Base-by-base conservation (phyloP, 2,113 vertebrate genomes). In the Scopus umbretta region DNA sequence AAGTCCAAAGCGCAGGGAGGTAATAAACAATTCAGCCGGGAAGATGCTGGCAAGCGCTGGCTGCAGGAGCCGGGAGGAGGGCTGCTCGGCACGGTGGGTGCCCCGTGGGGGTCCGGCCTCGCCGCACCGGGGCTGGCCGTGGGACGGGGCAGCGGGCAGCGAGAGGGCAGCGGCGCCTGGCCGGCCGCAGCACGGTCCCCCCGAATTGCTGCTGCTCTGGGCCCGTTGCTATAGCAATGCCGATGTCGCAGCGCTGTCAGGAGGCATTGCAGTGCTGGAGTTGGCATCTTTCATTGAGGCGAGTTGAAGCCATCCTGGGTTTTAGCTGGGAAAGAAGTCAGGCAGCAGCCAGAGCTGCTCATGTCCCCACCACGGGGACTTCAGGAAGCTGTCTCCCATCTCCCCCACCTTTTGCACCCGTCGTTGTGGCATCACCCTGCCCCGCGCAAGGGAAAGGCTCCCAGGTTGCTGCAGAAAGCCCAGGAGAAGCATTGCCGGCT, bases 341-440 rank as follows among this genome's bases (percentile, higher is more conserved):
- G 8, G 52, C 36, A 67, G 32, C 7, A 1, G 71, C n/a, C 59
- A 53, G 52, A 45, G 19, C 23, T 21, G 40, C 58, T 72, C 52
- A 6, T 52, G 76, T 58, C 38, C 47, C 40, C n/a, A 13, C 32
- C 0, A 0, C 0, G 0, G 45, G 30, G 32, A 13, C 9, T 63
- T 29, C 11, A 11, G 76, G 50, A 90, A 53, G 34, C 16, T 2
- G 1, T 6, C 2, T 23, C 21, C 45, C n/a, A 15, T 36, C 56
- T 70, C 11, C n/a, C 16, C 38, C 38, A 10, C 29, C 29, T 30
- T n/a, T n/a, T 5, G 2, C 36, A 34, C 34, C 50, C 79, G 21
- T 43, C 3, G 1, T 25, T 16, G 4, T 8, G 29, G n/a, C 66
- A 55, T 32, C 26, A 3, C 43, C 75, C 43, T 71, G 42, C 50